These are phyloP conservation scores for Myotis brandtii DNA, from an alignment of 2,113 vertebrate genomes.

Conservation along the genomic window DNA sequence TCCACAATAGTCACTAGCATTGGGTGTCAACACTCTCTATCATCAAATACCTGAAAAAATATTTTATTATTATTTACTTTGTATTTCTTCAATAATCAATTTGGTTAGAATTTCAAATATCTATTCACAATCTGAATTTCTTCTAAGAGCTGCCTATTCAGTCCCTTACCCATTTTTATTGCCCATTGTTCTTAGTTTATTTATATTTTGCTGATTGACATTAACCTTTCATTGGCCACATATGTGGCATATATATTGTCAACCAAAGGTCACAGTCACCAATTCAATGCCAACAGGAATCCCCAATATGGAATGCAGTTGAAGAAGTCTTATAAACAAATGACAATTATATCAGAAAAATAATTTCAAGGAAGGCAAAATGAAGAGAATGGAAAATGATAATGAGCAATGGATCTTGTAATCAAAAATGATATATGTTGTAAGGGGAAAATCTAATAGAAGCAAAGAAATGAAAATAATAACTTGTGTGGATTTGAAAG, in stretches of 20 bases:
- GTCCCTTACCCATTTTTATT: neutral
- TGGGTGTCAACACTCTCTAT: neutral
- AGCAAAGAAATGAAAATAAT: neutral
- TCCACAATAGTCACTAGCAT: neutral
- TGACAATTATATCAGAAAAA: neutral
- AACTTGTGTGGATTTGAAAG: neutral
- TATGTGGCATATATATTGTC: neutral
- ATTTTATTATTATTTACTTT: neutral
- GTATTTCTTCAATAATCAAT: neutral
- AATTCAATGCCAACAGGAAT: neutral
- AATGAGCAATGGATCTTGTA: neutral
- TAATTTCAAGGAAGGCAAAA: neutral
- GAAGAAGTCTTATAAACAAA: neutral
- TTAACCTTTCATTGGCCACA: too few species aligned
- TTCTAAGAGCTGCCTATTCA: neutral
- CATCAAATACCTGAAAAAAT: neutral
- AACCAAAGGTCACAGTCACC: neutral
- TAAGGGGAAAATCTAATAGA: neutral
- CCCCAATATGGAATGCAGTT: neutral
- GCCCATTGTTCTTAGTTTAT: neutral
- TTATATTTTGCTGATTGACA: neutral
- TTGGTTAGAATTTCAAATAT: neutral
- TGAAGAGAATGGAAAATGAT: neutral
- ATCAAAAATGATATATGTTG: neutral
- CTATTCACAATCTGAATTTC: neutral